phyloP scores from a whole-genome alignment of 2,113 vertebrate genomes.

The Chionis minor region DNA sequence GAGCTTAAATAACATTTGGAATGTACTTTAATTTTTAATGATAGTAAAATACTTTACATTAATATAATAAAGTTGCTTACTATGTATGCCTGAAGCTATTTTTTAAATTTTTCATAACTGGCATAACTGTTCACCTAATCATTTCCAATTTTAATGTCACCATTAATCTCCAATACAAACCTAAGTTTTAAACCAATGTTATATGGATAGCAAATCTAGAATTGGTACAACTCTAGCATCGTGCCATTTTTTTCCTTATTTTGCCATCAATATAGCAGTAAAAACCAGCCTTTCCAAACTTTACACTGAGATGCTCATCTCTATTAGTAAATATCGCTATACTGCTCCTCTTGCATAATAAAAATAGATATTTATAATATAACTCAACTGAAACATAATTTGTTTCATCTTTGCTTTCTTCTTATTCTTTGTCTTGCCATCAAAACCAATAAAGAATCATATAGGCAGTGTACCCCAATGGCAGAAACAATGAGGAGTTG shows the following conservation, averaged over 20 bases:
- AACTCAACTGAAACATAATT: neutral
- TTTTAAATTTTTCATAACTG: neutral
- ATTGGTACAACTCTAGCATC: rapidly evolving
- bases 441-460: neutral
- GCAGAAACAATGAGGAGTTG: neutral
- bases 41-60: neutral
- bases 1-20: neutral
- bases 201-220: neutral
- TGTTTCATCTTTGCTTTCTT: neutral
- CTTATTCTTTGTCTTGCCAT: neutral
- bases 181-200: neutral
- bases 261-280: neutral
- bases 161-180: neutral
- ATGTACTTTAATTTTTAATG: neutral
- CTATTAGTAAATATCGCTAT: neutral
- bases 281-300: neutral
- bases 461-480: no score
- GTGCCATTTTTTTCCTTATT: neutral
- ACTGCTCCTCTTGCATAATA: neutral
- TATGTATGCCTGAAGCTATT: neutral
- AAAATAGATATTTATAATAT: neutral
- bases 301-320: neutral
- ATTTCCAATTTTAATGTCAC: neutral
- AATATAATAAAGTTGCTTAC: neutral
- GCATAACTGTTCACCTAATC: neutral